These are phyloP conservation scores for Melanitta fusca DNA, from an alignment of 2,797 vertebrate genomes.

Conservation along the genomic window DNA sequence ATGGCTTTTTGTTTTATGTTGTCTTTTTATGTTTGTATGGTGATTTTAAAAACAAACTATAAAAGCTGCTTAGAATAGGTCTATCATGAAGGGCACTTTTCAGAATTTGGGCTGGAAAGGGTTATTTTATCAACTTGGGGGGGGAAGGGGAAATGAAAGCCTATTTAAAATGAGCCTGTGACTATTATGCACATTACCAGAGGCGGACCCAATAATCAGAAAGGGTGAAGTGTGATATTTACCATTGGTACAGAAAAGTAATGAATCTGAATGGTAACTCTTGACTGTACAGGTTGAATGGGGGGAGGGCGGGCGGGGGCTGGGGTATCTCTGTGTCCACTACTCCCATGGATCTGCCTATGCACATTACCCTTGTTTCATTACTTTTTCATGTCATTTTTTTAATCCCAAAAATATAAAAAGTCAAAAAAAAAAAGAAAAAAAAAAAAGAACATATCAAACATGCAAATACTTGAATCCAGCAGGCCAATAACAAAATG, in stretches of 20 bases:
- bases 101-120: slow-evolving; percentile 85
- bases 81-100: slow-evolving; percentile 88
- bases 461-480: slow-evolving; percentile 98
- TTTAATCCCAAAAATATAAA: slow-evolving; percentile 78
- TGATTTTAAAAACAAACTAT: slow-evolving; percentile 88
- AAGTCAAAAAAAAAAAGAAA: background rate
- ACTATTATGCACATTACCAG: slow-evolving; percentile 85
- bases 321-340: slow-evolving; percentile 71
- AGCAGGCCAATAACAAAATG: slow-evolving; percentile 94
- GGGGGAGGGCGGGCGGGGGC: slow-evolving; percentile 47
- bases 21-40: slow-evolving; percentile 83
- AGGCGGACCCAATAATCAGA: slow-evolving; percentile 78
- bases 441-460: slow-evolving; percentile 85
- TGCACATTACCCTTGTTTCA: slow-evolving; percentile 88
- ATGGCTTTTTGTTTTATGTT: slow-evolving; percentile 80
- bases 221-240: slow-evolving; percentile 72
- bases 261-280: slow-evolving; percentile 1
- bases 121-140: slow-evolving; percentile 78
- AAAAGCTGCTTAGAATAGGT: slow-evolving; percentile 89
- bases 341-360: slow-evolving; percentile 80
- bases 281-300: slow-evolving; percentile 64
- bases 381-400: slow-evolving; percentile 82
- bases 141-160: slow-evolving; percentile 79
- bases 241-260: slow-evolving; percentile 55
- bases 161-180: slow-evolving; percentile 85